phyloP scores from a whole-genome alignment of 2,888 invertebrate genomes.

The Parnassius orleans region DNA sequence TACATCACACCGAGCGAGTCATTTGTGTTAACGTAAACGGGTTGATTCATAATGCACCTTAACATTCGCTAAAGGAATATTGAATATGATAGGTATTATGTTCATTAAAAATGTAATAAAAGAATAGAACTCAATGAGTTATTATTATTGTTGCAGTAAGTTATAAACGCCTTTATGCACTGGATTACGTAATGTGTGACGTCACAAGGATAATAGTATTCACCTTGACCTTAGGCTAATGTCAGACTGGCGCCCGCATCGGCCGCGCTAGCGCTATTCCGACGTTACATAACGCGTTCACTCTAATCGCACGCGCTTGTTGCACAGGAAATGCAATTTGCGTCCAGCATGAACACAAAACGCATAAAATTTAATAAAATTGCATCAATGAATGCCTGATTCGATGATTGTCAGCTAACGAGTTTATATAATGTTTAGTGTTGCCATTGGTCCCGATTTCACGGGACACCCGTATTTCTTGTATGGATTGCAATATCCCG shows the following conservation, averaged over 20 bases:
- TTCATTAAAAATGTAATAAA: slow-evolving; percentile 11
- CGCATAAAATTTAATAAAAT: slow-evolving; percentile 8
- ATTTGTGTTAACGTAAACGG: background rate
- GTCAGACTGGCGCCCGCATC: slow-evolving; percentile 49
- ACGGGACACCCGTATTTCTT: too few relatives aligned
- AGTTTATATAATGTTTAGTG: too few relatives aligned
- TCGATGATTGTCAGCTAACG: background rate
- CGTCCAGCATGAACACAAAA: slow-evolving; percentile 19
- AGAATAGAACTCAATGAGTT: slow-evolving; percentile 25
- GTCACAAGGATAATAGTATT: slow-evolving; percentile 66
- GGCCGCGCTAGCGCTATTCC: slow-evolving; percentile 43
- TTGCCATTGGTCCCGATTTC: too few relatives aligned
- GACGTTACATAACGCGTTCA: slow-evolving; percentile 49
- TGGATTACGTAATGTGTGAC: slow-evolving; percentile 44
- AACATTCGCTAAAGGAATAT: slow-evolving; percentile 1
- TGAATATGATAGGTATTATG: slow-evolving; percentile 2
- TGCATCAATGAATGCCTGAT: background rate
- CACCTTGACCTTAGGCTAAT: slow-evolving; percentile 72
- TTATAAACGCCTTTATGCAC: slow-evolving; percentile 26
- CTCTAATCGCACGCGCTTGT: slow-evolving; percentile 33
- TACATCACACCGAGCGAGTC: too few relatives aligned
- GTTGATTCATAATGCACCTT: background rate
- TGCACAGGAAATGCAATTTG: slow-evolving; percentile 36
- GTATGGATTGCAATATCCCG: too few relatives aligned
- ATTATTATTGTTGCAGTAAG: slow-evolving; percentile 21